Conservation (phyloP, 2,113 vertebrate species). For the Dendrocopos noguchii region DNA sequence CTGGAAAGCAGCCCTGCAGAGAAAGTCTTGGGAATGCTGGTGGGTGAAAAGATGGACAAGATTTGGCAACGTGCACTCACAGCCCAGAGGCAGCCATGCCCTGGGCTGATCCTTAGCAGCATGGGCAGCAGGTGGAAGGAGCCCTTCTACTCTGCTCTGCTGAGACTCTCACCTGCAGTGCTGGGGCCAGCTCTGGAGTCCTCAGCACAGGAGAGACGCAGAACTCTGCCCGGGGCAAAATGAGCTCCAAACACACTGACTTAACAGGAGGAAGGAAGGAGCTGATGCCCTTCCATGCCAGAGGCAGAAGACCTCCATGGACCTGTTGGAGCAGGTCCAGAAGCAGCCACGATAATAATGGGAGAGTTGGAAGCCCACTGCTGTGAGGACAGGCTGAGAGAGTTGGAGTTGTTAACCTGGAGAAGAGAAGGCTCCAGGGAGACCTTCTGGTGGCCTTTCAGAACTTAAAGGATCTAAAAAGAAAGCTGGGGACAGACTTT, state of each 20-base stretch:
- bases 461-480: too few relatives aligned
- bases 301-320: neutral
- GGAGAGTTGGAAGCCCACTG: neutral
- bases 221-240: neutral
- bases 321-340: neutral
- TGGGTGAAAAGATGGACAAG: neutral
- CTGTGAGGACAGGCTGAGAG: neutral
- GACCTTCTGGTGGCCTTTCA: neutral
- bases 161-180: neutral
- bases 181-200: neutral
- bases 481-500: too few relatives aligned
- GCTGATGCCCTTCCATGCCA: neutral
- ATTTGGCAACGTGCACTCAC: neutral
- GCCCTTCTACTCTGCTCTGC: neutral
- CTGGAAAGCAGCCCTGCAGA: neutral
- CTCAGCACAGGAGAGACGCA: neutral
- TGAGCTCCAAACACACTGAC: neutral
- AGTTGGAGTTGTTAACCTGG: neutral
- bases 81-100: too few relatives aligned
- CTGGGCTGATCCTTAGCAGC: too few relatives aligned
- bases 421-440: neutral
- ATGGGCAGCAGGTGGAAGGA: neutral
- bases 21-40: too few relatives aligned
- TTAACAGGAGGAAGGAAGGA: neutral
- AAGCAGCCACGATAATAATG: neutral